These are phyloP conservation scores for Phyllopteryx taeniolatus DNA, from an alignment of 2,113 vertebrate species.

Conservation along the genomic window DNA sequence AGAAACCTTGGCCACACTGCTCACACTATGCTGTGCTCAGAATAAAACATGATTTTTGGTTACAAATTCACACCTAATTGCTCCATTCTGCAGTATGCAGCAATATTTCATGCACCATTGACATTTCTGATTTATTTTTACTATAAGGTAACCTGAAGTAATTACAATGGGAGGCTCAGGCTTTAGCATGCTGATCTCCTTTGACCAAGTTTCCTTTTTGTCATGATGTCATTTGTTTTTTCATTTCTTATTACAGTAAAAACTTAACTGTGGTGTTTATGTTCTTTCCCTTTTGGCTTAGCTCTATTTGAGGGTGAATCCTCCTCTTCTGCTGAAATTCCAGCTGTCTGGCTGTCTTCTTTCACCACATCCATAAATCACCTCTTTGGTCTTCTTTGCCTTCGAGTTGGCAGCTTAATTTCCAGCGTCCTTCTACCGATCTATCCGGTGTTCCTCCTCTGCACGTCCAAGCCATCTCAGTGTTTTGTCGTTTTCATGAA, in stretches of 20 bases:
- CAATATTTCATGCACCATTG: slow-evolving; percentile 11
- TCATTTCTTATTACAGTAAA: neutral
- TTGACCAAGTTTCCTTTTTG: neutral
- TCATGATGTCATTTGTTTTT: neutral
- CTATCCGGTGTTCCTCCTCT: too few relatives aligned
- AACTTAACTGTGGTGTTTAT: neutral
- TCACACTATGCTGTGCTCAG: neutral
- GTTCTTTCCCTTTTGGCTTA: neutral
- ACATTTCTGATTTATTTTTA: neutral
- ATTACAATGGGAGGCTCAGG: neutral
- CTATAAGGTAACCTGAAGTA: neutral
- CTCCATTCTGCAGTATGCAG: slow-evolving; percentile 31
- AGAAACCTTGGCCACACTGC: neutral
- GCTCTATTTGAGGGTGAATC: neutral
- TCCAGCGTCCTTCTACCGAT: neutral
- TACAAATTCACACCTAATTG: slow-evolving; percentile 10
- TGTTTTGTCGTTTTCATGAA: too few relatives aligned
- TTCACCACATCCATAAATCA: neutral
- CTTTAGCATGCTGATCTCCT: neutral
- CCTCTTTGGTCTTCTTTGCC: too few relatives aligned
- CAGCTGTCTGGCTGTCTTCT: neutral
- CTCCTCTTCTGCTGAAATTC: neutral
- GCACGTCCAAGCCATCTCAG: too few relatives aligned
- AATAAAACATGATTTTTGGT: slow-evolving; percentile 19
- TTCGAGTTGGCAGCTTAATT: neutral